A percentile compares a stretch with the other conserved stretches of the same genome.
Evolutionary conservation across 2,113 vertebrate genomes (phyloP).

Genomic region (Aix galericulata): DNA sequence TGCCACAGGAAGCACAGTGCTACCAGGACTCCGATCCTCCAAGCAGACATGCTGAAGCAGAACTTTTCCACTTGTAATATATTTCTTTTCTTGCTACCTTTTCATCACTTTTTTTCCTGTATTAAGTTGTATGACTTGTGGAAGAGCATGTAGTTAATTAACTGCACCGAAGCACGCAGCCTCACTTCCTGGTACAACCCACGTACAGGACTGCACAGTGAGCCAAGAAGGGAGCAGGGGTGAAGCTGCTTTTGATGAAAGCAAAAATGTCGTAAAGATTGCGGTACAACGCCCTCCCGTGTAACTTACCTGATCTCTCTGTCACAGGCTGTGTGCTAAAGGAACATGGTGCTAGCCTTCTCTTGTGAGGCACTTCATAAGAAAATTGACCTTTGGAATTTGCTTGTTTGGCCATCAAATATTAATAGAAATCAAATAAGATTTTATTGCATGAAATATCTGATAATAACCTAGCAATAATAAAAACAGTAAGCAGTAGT

Average conservation of each 20-base stretch:
- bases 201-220: accelerated
- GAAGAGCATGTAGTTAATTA: neutral
- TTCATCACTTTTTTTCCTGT: neutral
- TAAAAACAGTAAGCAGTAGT: neutral
- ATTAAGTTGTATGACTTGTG: accelerated
- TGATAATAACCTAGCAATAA: neutral
- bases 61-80: accelerated
- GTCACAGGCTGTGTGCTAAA: accelerated
- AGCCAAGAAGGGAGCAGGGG: neutral
- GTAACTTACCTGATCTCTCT: neutral
- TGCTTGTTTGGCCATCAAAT: neutral
- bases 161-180: neutral
- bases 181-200: neutral
- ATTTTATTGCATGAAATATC: neutral
- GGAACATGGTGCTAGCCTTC: accelerated
- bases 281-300: neutral
- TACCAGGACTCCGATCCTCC: neutral
- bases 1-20: neutral
- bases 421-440: neutral
- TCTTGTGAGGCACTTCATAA: neutral
- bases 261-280: accelerated
- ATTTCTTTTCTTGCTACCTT: neutral
- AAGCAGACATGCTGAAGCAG: neutral
- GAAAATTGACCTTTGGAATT: neutral
- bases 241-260: accelerated